Percentiles rank a stretch among this genome's conserved stretches.
phyloP scores from a whole-genome alignment of 2,888 invertebrate species.

The Ormyrus thymus region DNA sequence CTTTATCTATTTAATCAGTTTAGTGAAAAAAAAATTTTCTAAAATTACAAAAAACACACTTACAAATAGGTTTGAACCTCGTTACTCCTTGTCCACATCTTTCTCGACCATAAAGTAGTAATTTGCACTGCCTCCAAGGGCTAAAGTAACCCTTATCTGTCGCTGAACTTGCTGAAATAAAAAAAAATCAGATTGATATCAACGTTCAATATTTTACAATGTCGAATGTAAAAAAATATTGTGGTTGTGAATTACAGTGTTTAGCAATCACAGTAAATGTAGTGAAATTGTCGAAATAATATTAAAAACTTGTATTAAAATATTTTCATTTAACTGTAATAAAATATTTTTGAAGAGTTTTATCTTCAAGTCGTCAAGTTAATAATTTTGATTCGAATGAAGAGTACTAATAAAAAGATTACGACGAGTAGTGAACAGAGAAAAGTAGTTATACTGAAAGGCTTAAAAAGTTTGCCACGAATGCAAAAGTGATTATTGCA shows the following conservation, averaged over 20 bases:
- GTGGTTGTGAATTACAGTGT: too few relatives aligned
- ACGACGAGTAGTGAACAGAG: neutral
- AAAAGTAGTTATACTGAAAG: neutral
- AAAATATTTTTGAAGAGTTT: too few relatives aligned
- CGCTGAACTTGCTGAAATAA: conserved; percentile 79
- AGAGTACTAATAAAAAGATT: neutral
- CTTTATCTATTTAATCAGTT: too few relatives aligned
- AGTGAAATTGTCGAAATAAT: too few relatives aligned
- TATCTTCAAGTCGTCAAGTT: too few relatives aligned
- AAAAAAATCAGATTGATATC: too few relatives aligned
- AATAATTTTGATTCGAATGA: neutral
- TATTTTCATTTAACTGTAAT: too few relatives aligned
- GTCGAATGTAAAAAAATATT: too few relatives aligned
- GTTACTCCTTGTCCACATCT: conserved; percentile 87
- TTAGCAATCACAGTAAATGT: too few relatives aligned
- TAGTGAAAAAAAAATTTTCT: too few relatives aligned
- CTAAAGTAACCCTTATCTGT: conserved; percentile 91
- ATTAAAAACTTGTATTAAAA: too few relatives aligned
- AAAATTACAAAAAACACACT: conserved; percentile 8
- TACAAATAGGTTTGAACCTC: conserved; percentile 81
- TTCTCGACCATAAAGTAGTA: conserved; percentile 86
- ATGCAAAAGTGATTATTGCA: neutral
- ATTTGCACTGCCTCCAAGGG: conserved; percentile 91
- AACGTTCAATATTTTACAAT: too few relatives aligned
- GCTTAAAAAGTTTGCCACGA: neutral